Conservation (phyloP, 1,140 invertebrate species). For the Delia radicum region DNA sequence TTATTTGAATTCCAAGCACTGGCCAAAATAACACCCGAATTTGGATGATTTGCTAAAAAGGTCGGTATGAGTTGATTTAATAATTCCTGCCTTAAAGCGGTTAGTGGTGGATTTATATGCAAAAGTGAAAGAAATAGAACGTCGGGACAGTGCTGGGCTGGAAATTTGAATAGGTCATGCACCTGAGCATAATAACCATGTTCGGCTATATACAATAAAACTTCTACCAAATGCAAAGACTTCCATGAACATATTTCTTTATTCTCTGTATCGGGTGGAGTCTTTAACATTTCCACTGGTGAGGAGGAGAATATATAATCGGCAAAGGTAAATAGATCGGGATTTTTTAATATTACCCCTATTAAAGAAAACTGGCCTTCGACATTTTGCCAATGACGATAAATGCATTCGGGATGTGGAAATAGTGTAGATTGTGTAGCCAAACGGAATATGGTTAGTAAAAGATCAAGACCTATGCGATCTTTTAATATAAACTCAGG, state of each 20-base stretch:
- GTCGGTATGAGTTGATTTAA: slow-evolving; percentile 83
- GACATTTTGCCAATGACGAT: slow-evolving; percentile 87
- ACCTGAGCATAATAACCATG: slow-evolving; percentile 78
- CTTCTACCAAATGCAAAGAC: slow-evolving; percentile 86
- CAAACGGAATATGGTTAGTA: slow-evolving; percentile 77
- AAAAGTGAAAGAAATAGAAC: slow-evolving; percentile 83
- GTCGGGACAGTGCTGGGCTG: slow-evolving; percentile 91
- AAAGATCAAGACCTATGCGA: slow-evolving; percentile 75
- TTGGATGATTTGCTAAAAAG: slow-evolving; percentile 92
- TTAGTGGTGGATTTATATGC: slow-evolving; percentile 77
- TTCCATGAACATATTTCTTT: slow-evolving; percentile 91
- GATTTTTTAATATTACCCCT: slow-evolving; percentile 81
- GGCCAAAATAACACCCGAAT: slow-evolving; percentile 89
- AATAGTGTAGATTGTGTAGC: slow-evolving; percentile 80
- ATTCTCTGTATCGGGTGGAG: slow-evolving; percentile 87
- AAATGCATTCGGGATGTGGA: slow-evolving; percentile 82
- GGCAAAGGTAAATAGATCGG: slow-evolving; percentile 92
- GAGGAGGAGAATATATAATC: slow-evolving; percentile 87
- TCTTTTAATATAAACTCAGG: slow-evolving; percentile 86
- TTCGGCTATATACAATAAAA: slow-evolving; percentile 83
- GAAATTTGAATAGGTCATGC: slow-evolving; percentile 90
- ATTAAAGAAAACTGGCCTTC: slow-evolving; percentile 91
- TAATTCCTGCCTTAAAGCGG: slow-evolving; percentile 78
- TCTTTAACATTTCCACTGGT: slow-evolving; percentile 85
- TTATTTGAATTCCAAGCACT: slow-evolving; percentile 87